Evolutionary conservation across 2,797 vertebrate genomes (phyloP).

Genomic region (Sciurus carolinensis): DNA sequence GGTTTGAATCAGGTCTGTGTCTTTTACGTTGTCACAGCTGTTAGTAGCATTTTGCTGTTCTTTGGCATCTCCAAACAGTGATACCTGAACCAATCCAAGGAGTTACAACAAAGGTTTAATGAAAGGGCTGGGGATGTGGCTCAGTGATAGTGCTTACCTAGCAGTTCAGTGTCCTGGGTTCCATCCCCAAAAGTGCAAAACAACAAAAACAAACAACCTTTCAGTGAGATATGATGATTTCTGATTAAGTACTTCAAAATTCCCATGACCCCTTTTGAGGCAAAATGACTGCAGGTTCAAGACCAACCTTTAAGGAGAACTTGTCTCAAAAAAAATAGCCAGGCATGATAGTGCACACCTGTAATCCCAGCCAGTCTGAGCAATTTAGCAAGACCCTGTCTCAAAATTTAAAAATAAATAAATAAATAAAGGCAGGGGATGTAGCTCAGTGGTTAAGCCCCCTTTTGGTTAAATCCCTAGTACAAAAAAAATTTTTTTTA

Average conservation of each 20-base stretch:
- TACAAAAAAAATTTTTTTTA: too few relatives aligned
- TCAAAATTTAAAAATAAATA: too few relatives aligned
- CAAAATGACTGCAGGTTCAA: neutral
- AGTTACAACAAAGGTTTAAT: neutral
- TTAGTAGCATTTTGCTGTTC: conserved; percentile 6
- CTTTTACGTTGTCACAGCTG: neutral
- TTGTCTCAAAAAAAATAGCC: neutral
- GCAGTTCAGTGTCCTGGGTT: too few relatives aligned
- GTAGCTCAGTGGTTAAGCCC: too few relatives aligned
- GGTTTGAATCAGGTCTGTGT: neutral
- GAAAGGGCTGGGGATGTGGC: neutral
- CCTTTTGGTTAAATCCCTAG: too few relatives aligned
- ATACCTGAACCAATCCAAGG: neutral
- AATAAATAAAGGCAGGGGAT: too few relatives aligned
- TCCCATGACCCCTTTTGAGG: neutral
- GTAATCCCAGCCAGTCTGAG: too few relatives aligned
- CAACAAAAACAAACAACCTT: neutral
- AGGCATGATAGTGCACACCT: too few relatives aligned
- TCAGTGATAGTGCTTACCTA: neutral
- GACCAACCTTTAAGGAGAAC: neutral
- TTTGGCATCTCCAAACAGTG: neutral
- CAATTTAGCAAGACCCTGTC: too few relatives aligned
- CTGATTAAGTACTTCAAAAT: neutral
- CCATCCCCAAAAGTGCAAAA: neutral
- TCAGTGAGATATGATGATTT: neutral